Conservation (phyloP, 2,888 invertebrate species). For the Acronicta leporina region DNA sequence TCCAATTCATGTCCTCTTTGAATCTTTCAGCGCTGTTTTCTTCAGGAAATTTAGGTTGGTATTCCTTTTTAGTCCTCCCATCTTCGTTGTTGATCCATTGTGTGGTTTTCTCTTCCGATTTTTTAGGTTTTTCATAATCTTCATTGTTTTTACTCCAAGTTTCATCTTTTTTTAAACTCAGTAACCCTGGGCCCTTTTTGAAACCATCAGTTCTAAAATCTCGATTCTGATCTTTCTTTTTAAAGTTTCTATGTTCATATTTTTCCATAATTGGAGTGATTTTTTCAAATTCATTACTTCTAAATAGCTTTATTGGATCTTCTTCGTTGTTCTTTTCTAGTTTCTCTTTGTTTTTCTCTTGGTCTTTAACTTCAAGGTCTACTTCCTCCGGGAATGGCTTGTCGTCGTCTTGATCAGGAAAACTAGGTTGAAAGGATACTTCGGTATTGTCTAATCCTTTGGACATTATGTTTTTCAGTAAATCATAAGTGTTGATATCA, state of each 20-base stretch:
- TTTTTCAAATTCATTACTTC: background rate
- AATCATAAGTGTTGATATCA: background rate
- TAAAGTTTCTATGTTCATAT: background rate
- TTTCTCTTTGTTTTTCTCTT: background rate
- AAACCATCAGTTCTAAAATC: background rate
- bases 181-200: background rate
- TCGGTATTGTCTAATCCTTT: background rate
- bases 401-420: background rate
- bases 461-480: background rate
- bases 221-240: background rate
- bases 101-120: background rate
- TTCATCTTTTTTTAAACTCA: background rate
- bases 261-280: background rate
- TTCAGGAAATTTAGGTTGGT: background rate
- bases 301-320: background rate
- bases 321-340: background rate
- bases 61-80: background rate
- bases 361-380: background rate
- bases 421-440: constrained; percentile 2
- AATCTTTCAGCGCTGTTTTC: background rate
- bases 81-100: background rate
- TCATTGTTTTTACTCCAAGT: background rate
- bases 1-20: background rate
- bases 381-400: background rate
- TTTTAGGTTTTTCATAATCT: background rate